Percentiles rank a stretch among this genome's conserved stretches.
Evolutionary conservation across 2,797 vertebrate species (phyloP).

Genomic region (Meda fulgida): DNA sequence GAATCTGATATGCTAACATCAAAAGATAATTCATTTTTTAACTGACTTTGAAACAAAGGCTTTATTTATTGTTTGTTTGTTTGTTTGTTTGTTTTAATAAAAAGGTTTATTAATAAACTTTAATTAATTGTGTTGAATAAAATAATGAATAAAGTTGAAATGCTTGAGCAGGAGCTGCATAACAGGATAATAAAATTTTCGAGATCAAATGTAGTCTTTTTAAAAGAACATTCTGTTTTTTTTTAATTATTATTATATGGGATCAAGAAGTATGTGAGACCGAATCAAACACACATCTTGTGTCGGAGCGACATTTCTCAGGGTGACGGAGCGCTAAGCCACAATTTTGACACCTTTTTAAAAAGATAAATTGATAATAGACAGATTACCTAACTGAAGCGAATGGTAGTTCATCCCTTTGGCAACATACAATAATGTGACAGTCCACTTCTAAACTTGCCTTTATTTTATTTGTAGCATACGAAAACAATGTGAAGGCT

Average conservation of each 20-base stretch:
- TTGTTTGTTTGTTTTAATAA: too few relatives aligned
- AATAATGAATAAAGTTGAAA: too few relatives aligned
- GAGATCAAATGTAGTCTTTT: background rate
- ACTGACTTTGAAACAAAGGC: background rate
- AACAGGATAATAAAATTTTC: background rate
- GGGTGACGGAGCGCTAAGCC: background rate
- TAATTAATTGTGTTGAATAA: too few relatives aligned
- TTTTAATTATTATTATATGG: background rate
- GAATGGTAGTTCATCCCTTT: background rate
- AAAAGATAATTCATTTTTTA: too few relatives aligned
- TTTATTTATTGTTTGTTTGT: too few relatives aligned
- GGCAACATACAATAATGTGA: conserved; percentile 21
- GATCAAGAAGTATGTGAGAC: background rate
- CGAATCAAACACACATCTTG: background rate
- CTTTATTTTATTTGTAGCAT: conserved; percentile 2
- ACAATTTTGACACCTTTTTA: background rate
- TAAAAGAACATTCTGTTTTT: too few relatives aligned
- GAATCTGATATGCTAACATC: background rate
- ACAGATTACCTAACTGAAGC: background rate
- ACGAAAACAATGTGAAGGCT: background rate
- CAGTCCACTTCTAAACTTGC: background rate
- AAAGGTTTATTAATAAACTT: too few relatives aligned
- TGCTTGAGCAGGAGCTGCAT: too few relatives aligned
- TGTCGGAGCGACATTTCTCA: background rate
- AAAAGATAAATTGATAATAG: conserved; percentile 11